Percentiles rank a stretch among this genome's conserved stretches.
These are phyloP conservation scores for Vultur gryphus DNA, from an alignment of 2,797 vertebrate genomes.

Conservation along the genomic window DNA sequence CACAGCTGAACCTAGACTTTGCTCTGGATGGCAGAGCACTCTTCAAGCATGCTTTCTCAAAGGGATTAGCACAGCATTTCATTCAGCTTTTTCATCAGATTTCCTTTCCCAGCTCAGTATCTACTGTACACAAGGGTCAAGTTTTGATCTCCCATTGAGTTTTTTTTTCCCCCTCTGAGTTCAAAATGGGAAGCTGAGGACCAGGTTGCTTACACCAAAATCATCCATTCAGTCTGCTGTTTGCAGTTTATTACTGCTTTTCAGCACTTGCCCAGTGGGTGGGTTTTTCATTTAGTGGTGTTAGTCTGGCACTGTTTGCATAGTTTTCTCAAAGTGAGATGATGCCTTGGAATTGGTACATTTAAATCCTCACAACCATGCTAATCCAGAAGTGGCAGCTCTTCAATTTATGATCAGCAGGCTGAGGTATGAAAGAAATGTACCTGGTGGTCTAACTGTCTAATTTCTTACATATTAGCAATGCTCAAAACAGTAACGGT, in stretches of 20 bases:
- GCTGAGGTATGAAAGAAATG: neutral
- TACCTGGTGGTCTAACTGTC: neutral
- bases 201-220: neutral
- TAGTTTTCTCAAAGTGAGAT: slow-evolving; percentile 6
- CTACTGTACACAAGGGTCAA: slow-evolving; percentile 38
- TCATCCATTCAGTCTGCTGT: neutral
- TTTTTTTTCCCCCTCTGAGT: neutral
- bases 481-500: neutral
- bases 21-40: slow-evolving; percentile 67
- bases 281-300: neutral
- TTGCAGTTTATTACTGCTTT: slow-evolving; percentile 28
- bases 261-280: neutral
- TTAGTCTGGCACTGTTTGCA: neutral
- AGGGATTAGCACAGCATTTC: slow-evolving; percentile 66
- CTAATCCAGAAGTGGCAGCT: neutral
- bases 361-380: neutral
- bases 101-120: slow-evolving; percentile 50
- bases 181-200: slow-evolving; percentile 18
- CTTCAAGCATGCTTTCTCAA: slow-evolving; percentile 65
- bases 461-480: neutral
- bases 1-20: slow-evolving; percentile 54
- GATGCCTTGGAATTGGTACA: neutral
- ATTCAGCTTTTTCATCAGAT: slow-evolving; percentile 67
- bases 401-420: neutral
- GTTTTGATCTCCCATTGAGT: slow-evolving; percentile 18